Evolutionary conservation across 2,113 vertebrate genomes (phyloP), one percentile per base, ranked within the genome.

Genomic region (Clarias macrocephalus): DNA sequence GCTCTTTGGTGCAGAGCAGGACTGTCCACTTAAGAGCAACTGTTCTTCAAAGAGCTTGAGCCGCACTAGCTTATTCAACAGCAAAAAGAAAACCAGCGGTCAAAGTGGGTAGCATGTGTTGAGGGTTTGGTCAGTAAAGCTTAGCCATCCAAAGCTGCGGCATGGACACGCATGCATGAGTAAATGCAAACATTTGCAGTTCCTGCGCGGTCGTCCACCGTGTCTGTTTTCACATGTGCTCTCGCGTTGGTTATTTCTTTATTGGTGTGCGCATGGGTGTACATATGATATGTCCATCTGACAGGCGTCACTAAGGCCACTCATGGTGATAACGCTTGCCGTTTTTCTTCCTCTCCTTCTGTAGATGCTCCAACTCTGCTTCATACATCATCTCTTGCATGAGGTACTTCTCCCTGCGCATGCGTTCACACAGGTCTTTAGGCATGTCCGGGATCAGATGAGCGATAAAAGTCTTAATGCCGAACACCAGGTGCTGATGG

Each of bases 371-470:
- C 86, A 99, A 94, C 91, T 99, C 98, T 1, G 98, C 97, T 90
- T 99, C 98, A 33, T 99, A 99, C 96, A 99, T 97, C 97, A 99
- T 99, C 94, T 99, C 98, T 95, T 99, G 98, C 92, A 99, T 99
- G 80, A 99, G 92, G 88, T 99, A 99, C 91, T 99, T 99, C 91
- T 99, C 98, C 88, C 98, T 95, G 75, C 98, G 96, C 98, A 99
- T 99, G 33, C 97, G 94, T 90, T 99, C 98, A 85, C 97, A 94
- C 88, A 99, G 95, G 93, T 98, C 97, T 94, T 98, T 99, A 19
- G 98, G 98, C 90, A 99, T 96, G 94, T 99, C 98, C 54, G 98
- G 98, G 94, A 99, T 99, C 95, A 99, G 95, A 92, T 99, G 99
- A 5, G 98, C 97, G 88, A 99, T 99, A 94, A 99, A 93, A 93